phyloP scores from a whole-genome alignment of 1,140 invertebrate species.

The Brachystomella parvula region DNA sequence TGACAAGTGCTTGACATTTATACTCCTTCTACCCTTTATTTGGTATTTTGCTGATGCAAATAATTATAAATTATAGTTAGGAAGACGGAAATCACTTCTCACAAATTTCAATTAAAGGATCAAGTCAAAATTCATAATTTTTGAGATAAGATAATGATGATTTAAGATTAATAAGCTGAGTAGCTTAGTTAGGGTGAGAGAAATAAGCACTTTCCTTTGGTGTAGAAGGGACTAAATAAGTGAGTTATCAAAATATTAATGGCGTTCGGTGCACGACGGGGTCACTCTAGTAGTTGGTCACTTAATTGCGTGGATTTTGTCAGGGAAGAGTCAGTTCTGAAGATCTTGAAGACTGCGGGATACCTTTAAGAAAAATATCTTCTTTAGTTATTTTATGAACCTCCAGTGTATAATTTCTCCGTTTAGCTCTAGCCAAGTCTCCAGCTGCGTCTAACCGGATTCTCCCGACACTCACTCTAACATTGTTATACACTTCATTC shows the following conservation, averaged over 20 bases:
- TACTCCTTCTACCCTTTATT: too few species aligned
- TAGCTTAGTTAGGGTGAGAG: too few species aligned
- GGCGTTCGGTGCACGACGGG: slow-evolving; percentile 32
- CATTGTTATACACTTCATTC: not conserved
- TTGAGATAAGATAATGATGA: not conserved
- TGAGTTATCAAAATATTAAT: slow-evolving; percentile 37
- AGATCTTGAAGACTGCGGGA: not conserved
- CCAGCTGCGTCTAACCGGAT: slow-evolving; percentile 28
- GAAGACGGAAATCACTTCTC: too few species aligned
- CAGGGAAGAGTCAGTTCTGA: not conserved
- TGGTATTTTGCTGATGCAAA: too few species aligned
- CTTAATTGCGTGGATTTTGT: slow-evolving; percentile 38
- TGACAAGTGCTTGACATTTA: too few species aligned
- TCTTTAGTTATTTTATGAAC: slow-evolving; percentile 8
- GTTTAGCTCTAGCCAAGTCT: slow-evolving; percentile 17
- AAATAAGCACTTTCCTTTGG: not conserved
- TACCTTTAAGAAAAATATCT: slow-evolving; percentile 21
- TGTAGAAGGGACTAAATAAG: slow-evolving; percentile 26
- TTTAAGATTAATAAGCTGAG: too few species aligned
- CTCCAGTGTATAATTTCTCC: slow-evolving; percentile 26
- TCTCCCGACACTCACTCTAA: slow-evolving; percentile 15
- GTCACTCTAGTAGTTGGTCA: slow-evolving; percentile 31
- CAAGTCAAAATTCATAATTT: not conserved
- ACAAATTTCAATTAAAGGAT: slow-evolving; percentile 14
- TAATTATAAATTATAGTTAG: too few species aligned